Base-by-base conservation (phyloP, 2,113 vertebrate genomes). In the Mormyrus lacerda region DNA sequence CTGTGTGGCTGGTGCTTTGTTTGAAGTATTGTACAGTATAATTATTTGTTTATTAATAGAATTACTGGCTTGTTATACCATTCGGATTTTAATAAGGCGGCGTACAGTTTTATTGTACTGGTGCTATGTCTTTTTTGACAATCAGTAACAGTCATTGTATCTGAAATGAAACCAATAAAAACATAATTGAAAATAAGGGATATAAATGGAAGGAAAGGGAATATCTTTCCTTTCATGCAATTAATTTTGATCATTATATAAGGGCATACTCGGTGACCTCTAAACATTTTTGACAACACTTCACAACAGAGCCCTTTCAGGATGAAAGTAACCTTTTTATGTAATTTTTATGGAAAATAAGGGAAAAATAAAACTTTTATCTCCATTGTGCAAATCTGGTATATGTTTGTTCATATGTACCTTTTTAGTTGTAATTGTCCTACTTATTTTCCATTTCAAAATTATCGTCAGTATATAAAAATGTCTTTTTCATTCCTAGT, bases 31-130 rank as follows among this genome's bases (percentile, higher is more conserved):
- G 94, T 95, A 93, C 92, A 93, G 51, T 89, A 93, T 93, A 93
- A 84, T 85, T 84, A 93, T 94, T 94, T 93, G 94, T 96, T 95
- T 94, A 93, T 92, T 92, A 90, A 93, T 90, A 93, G 89, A 89
- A 90, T 89, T 89, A 88, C 55, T 92, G 91, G 93, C 93, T 92
- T 94, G 91, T 93, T 91, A 87, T 93, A 95, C 89, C 90, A 91
- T 94, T 94, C 94, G 95, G 95, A 96, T 94, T 96, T 96, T 96
- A 93, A 93, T 91, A 92, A 92, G 96, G 96, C 93, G 93, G 95
- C 95, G 98, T 98, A 97, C 98, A 98, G 97, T 99, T 98, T 97
- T 98, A 98, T 97, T 99, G 98, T 99, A 98, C 98, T 97, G 98
- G 98, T 98, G 98, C 97, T 98, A 97, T 94, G 94, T 95, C 95